Evolutionary conservation across 35 echinoderm and acorn worm genomes (phyloP), one percentile per base, ranked within the genome.

Genomic region (Apostichopus californicus): DNA sequence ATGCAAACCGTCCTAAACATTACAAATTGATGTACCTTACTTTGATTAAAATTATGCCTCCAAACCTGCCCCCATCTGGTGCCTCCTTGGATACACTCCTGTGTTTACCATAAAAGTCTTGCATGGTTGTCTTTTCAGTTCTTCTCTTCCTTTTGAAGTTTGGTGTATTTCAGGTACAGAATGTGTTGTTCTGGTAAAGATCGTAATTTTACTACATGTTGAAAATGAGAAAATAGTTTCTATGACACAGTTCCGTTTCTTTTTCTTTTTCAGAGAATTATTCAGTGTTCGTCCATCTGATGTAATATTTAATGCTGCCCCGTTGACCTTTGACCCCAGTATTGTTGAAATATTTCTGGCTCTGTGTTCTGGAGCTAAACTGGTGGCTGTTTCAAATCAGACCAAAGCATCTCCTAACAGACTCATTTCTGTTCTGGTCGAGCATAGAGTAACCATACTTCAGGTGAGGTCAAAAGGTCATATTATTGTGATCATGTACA

Each of bases 281-380:
- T 98, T 98, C 53, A 55, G 68, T 55, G 91, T 98, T 63, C 77
- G 59, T 2, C 20, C 87, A 91, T 61, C 94, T 57, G 97, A 98
- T 94, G 91, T 94, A 5, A 90, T 96, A 53, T 98, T 98, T 72
- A 96, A 94, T 73, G 97, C 97, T 54, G 92, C 97, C 24, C 90
- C 97, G 54, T 59, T 96, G 83, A 96, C 97, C 91, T 96, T 96
- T 93, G 95, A 96, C 92, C 91, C 97, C 11, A 93, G 93, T 79
- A 94, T 96, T 78, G 95, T 98, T 12, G 95, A 96, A 55, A 98
- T 98, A 55, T 98, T 98, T 89, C 55, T 96, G 81, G 92, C 97
- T 3, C 82, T 94, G 24, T 86, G 85, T 78, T 21, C 66, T 10
- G 95, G 97, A 34, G 97, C 95, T 54, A 92, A 91, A 82, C 83